Base-by-base conservation (phyloP, 2,888 invertebrate genomes). In the Cyrtodaria siliqua region DNA sequence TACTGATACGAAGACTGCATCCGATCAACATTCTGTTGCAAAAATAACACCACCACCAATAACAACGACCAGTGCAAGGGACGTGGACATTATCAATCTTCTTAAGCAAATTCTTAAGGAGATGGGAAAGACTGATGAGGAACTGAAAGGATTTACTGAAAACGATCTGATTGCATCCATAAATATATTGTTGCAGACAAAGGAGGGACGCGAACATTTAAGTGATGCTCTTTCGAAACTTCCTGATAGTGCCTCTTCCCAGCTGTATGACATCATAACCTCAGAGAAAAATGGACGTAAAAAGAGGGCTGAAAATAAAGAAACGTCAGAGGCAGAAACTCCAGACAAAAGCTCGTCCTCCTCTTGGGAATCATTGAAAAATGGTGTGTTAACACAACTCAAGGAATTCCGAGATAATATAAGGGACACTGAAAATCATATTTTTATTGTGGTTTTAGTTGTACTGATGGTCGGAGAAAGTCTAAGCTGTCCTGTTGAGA, bases 381-480 rank as follows among this genome's bases (percentile, higher is more conserved):
- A 8, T 33, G 12, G 6, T 4, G 24, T 52, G 18, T 20, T 55
- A 20, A 18, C 44, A 6, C 27, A 59, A 29, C 49, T 73, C 12
- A 68, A 57, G n/a, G 73, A 79, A 8, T 52, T 87, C 26, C 73
- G 83, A 56, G 73, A 82, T 33, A 84, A 86, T 42, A 70, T 84
- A 18, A 49, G 82, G 2, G 64, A 86, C 2, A 76, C 81, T 1
- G 76, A 83, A 53, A 52, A 83, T 38, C 67, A 80, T 14, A 79
- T 88, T 42, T 92, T 91, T 63, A 73, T 87, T 6, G 81, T 89
- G 44, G 77, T 91, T 1, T 60, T 91, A 23, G 73, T 87, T 3
- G 78, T 91, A n/a, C 50, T 91, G 8, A 78, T 91, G 49, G 70
- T 89, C 14, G 90, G 90, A 3, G 90, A 90, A 68, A 71, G 89